Evolutionary conservation across 2,888 invertebrate genomes (phyloP).

Genomic region (Scrobipalpa atriplicella): DNA sequence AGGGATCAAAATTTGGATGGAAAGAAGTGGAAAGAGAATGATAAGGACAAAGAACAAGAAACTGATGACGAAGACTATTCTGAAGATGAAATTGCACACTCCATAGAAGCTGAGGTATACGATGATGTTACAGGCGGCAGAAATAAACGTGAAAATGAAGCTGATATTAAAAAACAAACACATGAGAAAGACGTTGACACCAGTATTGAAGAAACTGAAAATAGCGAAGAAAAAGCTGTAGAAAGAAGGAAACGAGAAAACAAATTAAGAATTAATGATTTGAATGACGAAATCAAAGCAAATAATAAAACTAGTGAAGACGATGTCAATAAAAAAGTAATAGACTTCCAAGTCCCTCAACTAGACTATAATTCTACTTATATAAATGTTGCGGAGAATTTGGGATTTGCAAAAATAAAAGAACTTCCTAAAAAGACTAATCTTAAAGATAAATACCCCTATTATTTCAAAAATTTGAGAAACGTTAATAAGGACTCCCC

Average conservation of each 20-base stretch:
- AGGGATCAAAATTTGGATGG: conserved; percentile 60
- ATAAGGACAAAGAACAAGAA: conserved; percentile 58
- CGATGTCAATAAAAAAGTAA: conserved; percentile 57
- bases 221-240: background rate
- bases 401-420: conserved; percentile 48
- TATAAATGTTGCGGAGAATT: conserved; percentile 53
- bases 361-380: conserved; percentile 60
- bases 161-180: conserved; percentile 13
- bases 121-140: conserved; percentile 40
- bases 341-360: conserved; percentile 59
- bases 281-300: background rate
- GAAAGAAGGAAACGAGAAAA: conserved; percentile 21
- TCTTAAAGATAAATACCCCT: conserved; percentile 84
- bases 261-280: conserved; percentile 25
- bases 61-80: conserved; percentile 61
- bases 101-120: conserved; percentile 48
- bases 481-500: conserved; percentile 82
- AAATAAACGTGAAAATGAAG: conserved; percentile 49
- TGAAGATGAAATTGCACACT: conserved; percentile 58
- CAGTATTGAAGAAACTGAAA: background rate
- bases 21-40: conserved; percentile 65
- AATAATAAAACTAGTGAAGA: conserved; percentile 40
- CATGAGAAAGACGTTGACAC: background rate
- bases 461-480: conserved; percentile 76
- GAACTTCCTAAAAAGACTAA: conserved; percentile 39